These are phyloP conservation scores for Mellivora capensis DNA, from an alignment of 2,113 vertebrate genomes.

Conservation along the genomic window DNA sequence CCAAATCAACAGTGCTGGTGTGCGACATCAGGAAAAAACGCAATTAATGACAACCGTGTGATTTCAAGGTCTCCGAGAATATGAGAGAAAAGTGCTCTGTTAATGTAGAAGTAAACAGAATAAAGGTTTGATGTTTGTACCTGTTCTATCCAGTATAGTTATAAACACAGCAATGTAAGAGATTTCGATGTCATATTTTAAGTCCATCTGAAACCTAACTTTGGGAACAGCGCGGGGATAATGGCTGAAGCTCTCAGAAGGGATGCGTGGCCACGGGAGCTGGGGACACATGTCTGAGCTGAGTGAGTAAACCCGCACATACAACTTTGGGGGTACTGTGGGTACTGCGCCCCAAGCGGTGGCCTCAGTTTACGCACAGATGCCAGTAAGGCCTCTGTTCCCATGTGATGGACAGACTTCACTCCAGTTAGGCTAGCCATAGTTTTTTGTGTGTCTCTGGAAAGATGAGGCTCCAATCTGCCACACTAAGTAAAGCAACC, in stretches of 20 bases:
- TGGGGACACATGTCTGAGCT: background rate
- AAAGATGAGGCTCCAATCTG: background rate
- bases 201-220: background rate
- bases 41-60: background rate
- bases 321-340: fast-evolving
- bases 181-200: background rate
- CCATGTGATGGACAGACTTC: background rate
- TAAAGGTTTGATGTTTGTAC: background rate
- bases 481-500: background rate
- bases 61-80: background rate
- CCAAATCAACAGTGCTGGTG: background rate
- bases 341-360: fast-evolving
- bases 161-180: background rate
- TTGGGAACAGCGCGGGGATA: background rate
- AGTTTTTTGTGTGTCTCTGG: background rate
- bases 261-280: background rate
- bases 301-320: fast-evolving
- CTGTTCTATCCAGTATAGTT: background rate
- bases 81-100: background rate
- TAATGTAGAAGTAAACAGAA: background rate
- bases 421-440: background rate
- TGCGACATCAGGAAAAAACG: background rate
- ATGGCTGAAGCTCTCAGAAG: background rate
- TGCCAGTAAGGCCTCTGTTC: background rate
- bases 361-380: background rate